These are phyloP conservation scores for Lateolabrax maculatus DNA, from an alignment of 2,797 vertebrate genomes.

Conservation along the genomic window DNA sequence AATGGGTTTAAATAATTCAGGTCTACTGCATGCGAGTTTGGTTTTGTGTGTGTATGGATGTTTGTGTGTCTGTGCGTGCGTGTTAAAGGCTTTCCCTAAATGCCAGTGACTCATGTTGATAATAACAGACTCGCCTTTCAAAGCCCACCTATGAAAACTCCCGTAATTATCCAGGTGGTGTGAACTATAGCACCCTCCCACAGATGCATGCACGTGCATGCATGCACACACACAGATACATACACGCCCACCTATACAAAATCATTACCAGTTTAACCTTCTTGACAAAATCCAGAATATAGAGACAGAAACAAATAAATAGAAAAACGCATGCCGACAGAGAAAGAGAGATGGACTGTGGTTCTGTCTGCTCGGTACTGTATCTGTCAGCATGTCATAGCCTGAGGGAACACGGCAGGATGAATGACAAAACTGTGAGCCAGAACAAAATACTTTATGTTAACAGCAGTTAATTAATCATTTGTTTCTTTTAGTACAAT, in stretches of 20 bases:
- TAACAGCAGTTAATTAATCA: constrained; percentile 53
- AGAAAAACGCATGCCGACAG: constrained; percentile 2
- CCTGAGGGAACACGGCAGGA: constrained; percentile 36
- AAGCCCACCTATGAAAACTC: constrained; percentile 83
- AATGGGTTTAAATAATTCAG: constrained; percentile 78
- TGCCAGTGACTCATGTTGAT: constrained; percentile 82
- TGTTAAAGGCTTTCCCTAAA: constrained; percentile 78
- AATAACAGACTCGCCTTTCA: constrained; percentile 83
- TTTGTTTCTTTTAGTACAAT: constrained; percentile 60
- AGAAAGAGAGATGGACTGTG: not conserved
- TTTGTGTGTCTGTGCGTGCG: constrained; percentile 15
- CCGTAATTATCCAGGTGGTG: constrained; percentile 82
- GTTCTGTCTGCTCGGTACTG: constrained; percentile 28
- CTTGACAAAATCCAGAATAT: constrained; percentile 31
- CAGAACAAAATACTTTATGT: constrained; percentile 37
- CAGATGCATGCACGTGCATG: not conserved
- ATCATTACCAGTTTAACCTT: constrained; percentile 54
- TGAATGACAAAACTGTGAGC: constrained; percentile 42
- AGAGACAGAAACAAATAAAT: constrained; percentile 46
- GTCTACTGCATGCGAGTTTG: constrained; percentile 41
- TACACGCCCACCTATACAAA: constrained; percentile 26
- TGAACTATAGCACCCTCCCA: constrained; percentile 70
- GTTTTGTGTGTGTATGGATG: constrained; percentile 25
- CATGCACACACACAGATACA: constrained; percentile 26
- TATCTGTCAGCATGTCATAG: constrained; percentile 45